Base-by-base conservation (phyloP, 2,888 invertebrate species). In the Drosophila eohydei region DNA sequence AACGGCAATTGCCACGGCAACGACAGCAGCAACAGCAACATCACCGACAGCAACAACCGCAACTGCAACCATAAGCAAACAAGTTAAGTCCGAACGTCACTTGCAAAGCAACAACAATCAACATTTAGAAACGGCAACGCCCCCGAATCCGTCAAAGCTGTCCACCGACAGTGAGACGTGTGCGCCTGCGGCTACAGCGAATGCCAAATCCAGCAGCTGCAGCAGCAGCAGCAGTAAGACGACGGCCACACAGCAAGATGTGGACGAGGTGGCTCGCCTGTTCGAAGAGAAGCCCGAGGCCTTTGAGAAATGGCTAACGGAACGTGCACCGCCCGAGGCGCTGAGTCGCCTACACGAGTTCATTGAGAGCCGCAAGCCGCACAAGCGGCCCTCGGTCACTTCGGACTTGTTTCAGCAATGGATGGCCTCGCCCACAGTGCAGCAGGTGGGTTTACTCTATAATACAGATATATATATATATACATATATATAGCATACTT, bases 321-420 rank as follows among this genome's bases (percentile, higher is more conserved):
- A 97, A 80, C 95, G 95, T 90, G 97, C 97, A 9, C 94, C 95
- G 66, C 93, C 94, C 3, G 96, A 96, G 78, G 94, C 95, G 76
- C 93, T 95, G 75, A 93, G 94, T 77, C 94, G 95, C 85, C 91
- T 96, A 89, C 95, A 95, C 83, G 93, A 92, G 84, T 91, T 94
- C 78, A 94, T 94, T 61, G 94, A 94, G 43, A 94, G 94, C 9
- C 94, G 94, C 21, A 92, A 93, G 65, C 81, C 78, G 44, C 94
- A 94, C 9, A 94, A 95, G 78, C 94, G 96, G 71, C 95, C 96
- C 51, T 96, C 96, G 51, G 95, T 97, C 78, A 96, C 96, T 50
- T 96, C 97, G 76, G 97, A 97, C 91, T 94, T 97, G 74, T 97
- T 97, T 93, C 97, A 97, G 90, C 94, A 96, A 77, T 97, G 97